Base-by-base conservation (phyloP, 2,888 invertebrate genomes). In the Ornithoptera alexandrae region DNA sequence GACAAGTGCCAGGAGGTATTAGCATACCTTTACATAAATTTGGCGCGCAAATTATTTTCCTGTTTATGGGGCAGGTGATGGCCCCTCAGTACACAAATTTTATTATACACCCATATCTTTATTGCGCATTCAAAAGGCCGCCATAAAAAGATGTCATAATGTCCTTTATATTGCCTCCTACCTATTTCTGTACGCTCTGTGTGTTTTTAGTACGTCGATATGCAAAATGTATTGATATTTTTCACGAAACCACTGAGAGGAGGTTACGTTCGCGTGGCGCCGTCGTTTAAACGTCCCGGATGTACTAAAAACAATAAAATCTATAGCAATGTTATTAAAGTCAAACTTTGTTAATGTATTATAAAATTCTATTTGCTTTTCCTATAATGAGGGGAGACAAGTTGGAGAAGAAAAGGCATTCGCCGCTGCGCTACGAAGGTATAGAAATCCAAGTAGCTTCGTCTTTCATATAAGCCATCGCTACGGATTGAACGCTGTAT, bases 131-230 rank as follows among this genome's bases (percentile, higher is more conserved):
- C 82, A 82, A 79, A 79, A 82, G 80, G 79, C 76, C 74, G 79
- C 80, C 84, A 84, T 90, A 89, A 90, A 69, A 88, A 82, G 75
- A 77, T 73, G 77, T 76, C 86, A 84, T 87, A 87, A 85, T 84
- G 81, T 79, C 79, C 78, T 81, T 82, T 81, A 82, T 85, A 82
- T 81, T 74, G 78, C 79, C 74, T 75, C 75, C 74, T 75, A 76
- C 77, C 76, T 79, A 77, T 75, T 61, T 53, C 61, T 74, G 74
- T 65, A 69, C 46, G 24, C n/a, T 20, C 12, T 6, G 36, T 46
- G 60, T 71, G 60, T 67, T 65, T 67, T 64, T 65, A 61, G 56
- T 71, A 57, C 53, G 24, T 46, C 60, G 64, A 64, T 65, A 65
- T 70, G 59, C 63, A 63, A 42, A 66, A 15, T 64, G 42, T 62